Percentiles rank a stretch among this genome's conserved stretches.
These are phyloP conservation scores for Agriopis aurantiaria DNA, from an alignment of 2,888 invertebrate species.

Conservation along the genomic window DNA sequence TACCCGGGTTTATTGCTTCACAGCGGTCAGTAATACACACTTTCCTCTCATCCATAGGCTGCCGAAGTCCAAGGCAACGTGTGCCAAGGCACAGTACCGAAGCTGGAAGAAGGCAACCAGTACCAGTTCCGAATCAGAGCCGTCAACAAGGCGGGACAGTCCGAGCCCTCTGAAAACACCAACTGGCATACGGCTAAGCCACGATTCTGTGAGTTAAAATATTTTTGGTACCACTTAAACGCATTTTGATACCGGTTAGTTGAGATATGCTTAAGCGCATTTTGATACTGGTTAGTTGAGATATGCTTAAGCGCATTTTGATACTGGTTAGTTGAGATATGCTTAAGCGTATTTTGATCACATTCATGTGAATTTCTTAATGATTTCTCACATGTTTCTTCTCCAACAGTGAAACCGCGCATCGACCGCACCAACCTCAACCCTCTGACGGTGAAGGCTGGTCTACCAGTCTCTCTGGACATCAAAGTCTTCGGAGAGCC, in stretches of 20 bases:
- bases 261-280: too few relatives aligned
- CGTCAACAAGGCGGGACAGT: constrained; percentile 97
- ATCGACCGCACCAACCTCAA: constrained; percentile 97
- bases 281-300: too few relatives aligned
- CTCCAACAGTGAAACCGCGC: constrained; percentile 93
- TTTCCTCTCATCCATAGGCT: constrained; percentile 73
- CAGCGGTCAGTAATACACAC: too few relatives aligned
- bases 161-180: constrained; percentile 96
- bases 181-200: constrained; percentile 96
- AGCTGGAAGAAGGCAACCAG: constrained; percentile 96
- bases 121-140: constrained; percentile 98
- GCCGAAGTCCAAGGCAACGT: constrained; percentile 93
- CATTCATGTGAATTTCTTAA: too few relatives aligned
- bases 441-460: constrained; percentile 94
- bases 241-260: too few relatives aligned
- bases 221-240: too few relatives aligned
- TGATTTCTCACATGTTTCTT: too few relatives aligned
- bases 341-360: too few relatives aligned
- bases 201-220: constrained; percentile 91
- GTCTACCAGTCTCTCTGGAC: constrained; percentile 94
- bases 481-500: constrained; percentile 97
- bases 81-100: constrained; percentile 95
- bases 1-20: too few relatives aligned
- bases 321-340: too few relatives aligned
- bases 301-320: too few relatives aligned